Percentiles rank a stretch among this genome's conserved stretches.
Evolutionary conservation across 2,888 invertebrate genomes (phyloP).

Genomic region (Andrena flavipes): DNA sequence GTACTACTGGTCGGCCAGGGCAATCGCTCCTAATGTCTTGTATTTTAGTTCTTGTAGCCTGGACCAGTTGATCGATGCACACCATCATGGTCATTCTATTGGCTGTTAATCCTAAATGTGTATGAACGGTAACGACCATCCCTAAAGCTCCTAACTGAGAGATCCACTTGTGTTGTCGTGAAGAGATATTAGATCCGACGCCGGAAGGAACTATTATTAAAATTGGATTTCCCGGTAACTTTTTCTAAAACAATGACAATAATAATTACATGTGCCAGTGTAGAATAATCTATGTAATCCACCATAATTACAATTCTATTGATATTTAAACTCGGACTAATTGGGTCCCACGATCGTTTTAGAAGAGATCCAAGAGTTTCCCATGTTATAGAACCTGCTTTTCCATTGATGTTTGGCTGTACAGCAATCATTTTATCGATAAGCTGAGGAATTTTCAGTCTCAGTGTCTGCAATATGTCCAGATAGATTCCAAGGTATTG

Average conservation of each 20-base stretch:
- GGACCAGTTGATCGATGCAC: conserved; percentile 88
- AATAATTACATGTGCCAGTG: conserved; percentile 3
- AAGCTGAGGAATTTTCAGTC: conserved; percentile 89
- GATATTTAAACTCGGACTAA: conserved; percentile 86
- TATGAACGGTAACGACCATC: conserved; percentile 88
- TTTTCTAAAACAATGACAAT: conserved; percentile 84
- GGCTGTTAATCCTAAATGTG: conserved; percentile 84
- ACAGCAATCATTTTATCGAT: conserved; percentile 90
- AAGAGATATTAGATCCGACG: conserved; percentile 83
- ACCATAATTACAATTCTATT: conserved; percentile 87
- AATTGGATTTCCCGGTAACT: conserved; percentile 89
- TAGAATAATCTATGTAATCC: conserved; percentile 18
- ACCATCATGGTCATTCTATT: conserved; percentile 85
- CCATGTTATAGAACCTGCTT: conserved; percentile 86
- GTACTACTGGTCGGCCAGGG: conserved; percentile 89
- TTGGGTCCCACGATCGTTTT: conserved; percentile 92
- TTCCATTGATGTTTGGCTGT: conserved; percentile 85
- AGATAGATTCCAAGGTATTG: conserved; percentile 90
- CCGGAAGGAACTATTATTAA: conserved; percentile 88
- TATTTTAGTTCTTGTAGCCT: conserved; percentile 89
- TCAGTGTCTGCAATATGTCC: conserved; percentile 91
- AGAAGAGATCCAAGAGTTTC: conserved; percentile 89
- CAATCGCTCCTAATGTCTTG: conserved; percentile 89
- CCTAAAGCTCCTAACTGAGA: conserved; percentile 89
- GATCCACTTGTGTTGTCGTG: conserved; percentile 90